Evolutionary conservation across 2,888 invertebrate genomes (phyloP), one percentile per base, ranked within the genome.

Genomic region (Pachycephus smyrnensis): DNA sequence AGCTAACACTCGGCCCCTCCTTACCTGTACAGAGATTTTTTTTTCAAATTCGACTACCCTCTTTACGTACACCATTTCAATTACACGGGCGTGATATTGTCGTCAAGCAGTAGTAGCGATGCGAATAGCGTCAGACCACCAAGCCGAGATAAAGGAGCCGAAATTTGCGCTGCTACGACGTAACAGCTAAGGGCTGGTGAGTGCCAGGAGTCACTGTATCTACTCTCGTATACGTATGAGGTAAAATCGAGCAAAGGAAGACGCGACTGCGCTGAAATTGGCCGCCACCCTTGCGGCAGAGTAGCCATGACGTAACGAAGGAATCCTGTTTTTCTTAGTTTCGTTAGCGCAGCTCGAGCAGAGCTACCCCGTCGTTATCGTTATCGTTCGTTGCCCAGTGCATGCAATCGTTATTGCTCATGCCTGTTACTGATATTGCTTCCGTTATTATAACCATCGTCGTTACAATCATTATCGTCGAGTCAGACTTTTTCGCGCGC

Each of bases 191-290:
- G 71, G 36, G 36, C 30, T 40, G 68, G 76, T 32, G 36, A 40
- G 68, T 35, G 31, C 31, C 32, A 31, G 36, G 37, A 73, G 75
- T 32, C 23, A 12, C 9, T 1, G 12, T 11, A n/a, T 68, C 77
- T 32, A 6, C 33, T 55, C 23, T 73, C 11, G n/a, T 2, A 75
- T 31, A 33, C 12, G 30, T 37, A 33, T n/a, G 9, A 4, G 32
- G 69, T 76, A 55, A 75, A 37, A 79, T 35, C 1, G 35, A 69
- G 71, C 15, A 40, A n/a, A 73, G 35, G 4, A 77, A 73, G 11
- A 35, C 23, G 32, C 12, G 40, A 35, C 35, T 12, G 55, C 23
- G 55, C 23, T 86, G 85, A 87, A 87, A 88, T 88, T 87, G 85
- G 83, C 79, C 83, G 83, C 83, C 84, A 83, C 79, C 82, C 85